These are phyloP conservation scores for Allolobophora icterica DNA, from an alignment of 2,888 invertebrate species.

Conservation along the genomic window DNA sequence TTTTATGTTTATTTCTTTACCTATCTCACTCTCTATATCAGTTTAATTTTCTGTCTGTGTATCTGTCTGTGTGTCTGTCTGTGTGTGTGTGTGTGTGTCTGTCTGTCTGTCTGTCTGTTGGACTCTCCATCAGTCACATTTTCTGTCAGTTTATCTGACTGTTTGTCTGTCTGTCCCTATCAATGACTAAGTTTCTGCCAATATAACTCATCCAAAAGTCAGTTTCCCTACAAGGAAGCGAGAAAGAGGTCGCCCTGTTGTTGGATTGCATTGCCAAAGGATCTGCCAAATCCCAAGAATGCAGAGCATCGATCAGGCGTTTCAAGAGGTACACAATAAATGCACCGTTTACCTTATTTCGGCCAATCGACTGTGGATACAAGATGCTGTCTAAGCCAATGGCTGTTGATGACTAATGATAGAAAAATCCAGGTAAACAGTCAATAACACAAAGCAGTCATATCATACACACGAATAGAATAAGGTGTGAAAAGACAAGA, in stretches of 20 bases:
- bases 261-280: not conserved
- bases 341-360: not conserved
- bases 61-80: too few species aligned
- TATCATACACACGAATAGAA: not conserved
- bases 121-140: too few species aligned
- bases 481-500: not conserved
- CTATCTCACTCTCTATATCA: too few species aligned
- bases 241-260: not conserved
- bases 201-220: not conserved
- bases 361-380: not conserved
- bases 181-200: not conserved
- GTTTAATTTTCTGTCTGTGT: too few species aligned
- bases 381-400: too few species aligned
- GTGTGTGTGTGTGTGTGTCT: too few species aligned
- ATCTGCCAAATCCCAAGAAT: not conserved
- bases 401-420: not conserved
- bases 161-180: not conserved
- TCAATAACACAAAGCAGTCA: not conserved
- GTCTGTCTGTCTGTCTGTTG: too few species aligned
- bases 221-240: not conserved
- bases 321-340: not conserved
- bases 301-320: not conserved
- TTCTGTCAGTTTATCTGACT: too few species aligned
- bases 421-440: not conserved
- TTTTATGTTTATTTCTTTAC: too few species aligned